Percentiles rank a stretch among this genome's conserved stretches.
phyloP scores from a whole-genome alignment of 2,113 vertebrate species.

The Tringa solitaria region DNA sequence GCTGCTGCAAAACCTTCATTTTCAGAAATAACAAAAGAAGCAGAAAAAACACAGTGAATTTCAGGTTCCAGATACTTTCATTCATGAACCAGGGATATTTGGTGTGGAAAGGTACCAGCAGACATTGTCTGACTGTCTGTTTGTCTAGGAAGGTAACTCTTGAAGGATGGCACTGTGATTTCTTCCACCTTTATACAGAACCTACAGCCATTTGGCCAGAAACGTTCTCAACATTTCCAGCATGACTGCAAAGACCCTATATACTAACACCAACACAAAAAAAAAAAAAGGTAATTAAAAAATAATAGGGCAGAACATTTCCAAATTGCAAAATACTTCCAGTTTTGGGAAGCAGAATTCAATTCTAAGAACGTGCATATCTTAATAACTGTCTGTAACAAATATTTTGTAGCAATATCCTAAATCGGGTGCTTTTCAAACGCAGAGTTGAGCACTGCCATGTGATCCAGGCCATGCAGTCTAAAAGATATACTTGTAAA shows the following conservation, averaged over 20 bases:
- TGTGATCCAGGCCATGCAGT: background rate
- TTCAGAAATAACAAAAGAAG: background rate
- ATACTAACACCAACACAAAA: background rate
- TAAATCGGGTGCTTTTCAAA: background rate
- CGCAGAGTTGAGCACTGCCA: background rate
- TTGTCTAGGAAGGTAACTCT: background rate
- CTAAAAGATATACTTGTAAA: background rate
- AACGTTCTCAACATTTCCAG: background rate
- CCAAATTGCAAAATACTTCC: background rate
- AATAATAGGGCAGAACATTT: background rate
- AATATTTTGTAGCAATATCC: background rate
- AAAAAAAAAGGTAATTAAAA: background rate
- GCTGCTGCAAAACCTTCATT: background rate
- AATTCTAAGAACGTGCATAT: background rate
- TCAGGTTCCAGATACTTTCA: background rate
- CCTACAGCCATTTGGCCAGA: background rate
- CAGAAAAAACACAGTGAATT: background rate
- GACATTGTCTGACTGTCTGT: background rate
- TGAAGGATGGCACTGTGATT: background rate
- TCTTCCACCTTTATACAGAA: background rate
- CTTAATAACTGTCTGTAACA: background rate
- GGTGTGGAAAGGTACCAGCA: background rate
- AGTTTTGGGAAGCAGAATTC: background rate
- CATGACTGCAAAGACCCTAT: background rate
- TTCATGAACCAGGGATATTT: background rate